Base-by-base conservation (phyloP, 1,140 invertebrate species). In the Ruditapes philippinarum region DNA sequence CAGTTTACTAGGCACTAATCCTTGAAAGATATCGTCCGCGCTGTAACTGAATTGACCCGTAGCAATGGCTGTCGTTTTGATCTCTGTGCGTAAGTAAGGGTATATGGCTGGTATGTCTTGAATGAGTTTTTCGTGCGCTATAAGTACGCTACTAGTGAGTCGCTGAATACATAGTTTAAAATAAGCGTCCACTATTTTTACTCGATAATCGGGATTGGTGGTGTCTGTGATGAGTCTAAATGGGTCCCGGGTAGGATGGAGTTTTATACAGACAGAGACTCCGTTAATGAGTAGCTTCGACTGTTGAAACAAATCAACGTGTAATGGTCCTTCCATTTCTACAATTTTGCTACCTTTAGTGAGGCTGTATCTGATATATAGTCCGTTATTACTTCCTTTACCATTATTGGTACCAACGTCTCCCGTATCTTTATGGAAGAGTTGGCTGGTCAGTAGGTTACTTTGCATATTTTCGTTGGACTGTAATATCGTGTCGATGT, bases 401-500 rank as follows among this genome's bases (percentile, higher is more conserved):
- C 74, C 82, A 36, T 86, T 74, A 19, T 54, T n/a, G 9, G 60
- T 73, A 62, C 65, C 60, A 17, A 76, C 73, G 28, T 79, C 65
- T 0, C 80, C 80, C 7, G 22, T 38, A 36, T 89, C 88, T 36
- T 89, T 90, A 14, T 45, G 25, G 38, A 86, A 90, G 5, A 79
- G 40, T 40, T 85, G 89, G 11, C 70, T 65, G 14, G 25, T 49
- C 14, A 76, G 31, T 4, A 38, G 1, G 11, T 25, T 31, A 5
- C 40, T 60, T n/a, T 79, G 76, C 33, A 60, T 28, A 36, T n/a
- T 51, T 65, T 80, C 0, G 9, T 73, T 51, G 1, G 76, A 80
- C 7, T 51, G 40, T 62, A 87, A 7, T 45, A 90, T 45, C n/a
- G 89, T 90, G 51, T 90, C 89, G 36, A 90, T 78, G 51, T 90